Conservation (phyloP, 2,797 vertebrate species). For the Caiman crocodilus region DNA sequence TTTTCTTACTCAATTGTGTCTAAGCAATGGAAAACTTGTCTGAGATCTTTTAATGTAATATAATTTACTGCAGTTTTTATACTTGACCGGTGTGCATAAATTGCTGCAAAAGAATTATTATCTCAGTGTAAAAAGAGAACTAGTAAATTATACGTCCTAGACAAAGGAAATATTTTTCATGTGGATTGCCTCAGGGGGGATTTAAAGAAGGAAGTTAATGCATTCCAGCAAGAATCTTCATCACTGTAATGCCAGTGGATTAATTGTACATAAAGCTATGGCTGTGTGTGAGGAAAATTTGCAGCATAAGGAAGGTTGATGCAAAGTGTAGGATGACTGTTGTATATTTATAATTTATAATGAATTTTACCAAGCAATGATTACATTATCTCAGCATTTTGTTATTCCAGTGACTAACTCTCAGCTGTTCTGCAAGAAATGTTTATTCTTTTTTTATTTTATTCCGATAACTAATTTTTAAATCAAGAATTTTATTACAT, state of each 20-base stretch:
- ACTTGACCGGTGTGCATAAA: conserved; percentile 55
- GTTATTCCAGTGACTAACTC: conserved; percentile 32
- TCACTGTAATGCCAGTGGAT: conserved; percentile 64
- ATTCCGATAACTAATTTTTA: conserved; percentile 65
- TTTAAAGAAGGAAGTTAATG: conserved; percentile 74
- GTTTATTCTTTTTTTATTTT: conserved; percentile 39
- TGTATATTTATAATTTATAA: conserved; percentile 42
- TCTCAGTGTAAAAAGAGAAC: conserved; percentile 56
- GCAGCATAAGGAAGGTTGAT: conserved; percentile 42
- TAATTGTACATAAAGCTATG: conserved; percentile 72
- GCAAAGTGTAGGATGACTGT: conserved; percentile 58
- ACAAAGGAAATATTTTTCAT: conserved; percentile 77
- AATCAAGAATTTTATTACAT: conserved; percentile 69
- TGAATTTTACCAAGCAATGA: conserved; percentile 37
- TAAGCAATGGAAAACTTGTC: not conserved
- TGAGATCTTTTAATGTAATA: conserved; percentile 48
- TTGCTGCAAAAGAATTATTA: conserved; percentile 55
- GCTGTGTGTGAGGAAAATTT: conserved; percentile 56
- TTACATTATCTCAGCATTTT: conserved; percentile 61
- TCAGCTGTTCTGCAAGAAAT: conserved; percentile 38
- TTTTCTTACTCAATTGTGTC: conserved; percentile 27
- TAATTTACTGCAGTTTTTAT: conserved; percentile 60
- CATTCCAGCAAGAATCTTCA: conserved; percentile 70
- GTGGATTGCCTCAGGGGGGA: conserved; percentile 66
- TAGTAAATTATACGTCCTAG: conserved; percentile 54